Evolutionary conservation across 2,113 vertebrate species (phyloP), one percentile per base, ranked within the genome.

Genomic region (Calyptomena viridis): DNA sequence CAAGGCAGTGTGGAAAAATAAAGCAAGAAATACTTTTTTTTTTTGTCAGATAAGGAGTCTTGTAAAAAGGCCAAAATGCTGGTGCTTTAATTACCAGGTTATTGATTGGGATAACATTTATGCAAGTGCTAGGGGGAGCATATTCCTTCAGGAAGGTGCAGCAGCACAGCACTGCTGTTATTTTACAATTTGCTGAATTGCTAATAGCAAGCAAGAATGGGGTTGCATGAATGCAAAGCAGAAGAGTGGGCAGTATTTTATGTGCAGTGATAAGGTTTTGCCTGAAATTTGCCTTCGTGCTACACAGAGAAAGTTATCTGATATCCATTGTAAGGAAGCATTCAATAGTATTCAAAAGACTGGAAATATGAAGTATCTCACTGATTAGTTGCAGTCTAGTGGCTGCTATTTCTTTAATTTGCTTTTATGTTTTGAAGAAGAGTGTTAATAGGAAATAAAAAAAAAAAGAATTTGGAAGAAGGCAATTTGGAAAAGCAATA

Each of bases 81-180:
- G 56, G 40, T 86, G 72, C 31, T 93, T 96, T 93, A 96, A 97
- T 97, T 95, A 87, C 77, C 42, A 46, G 40, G 30, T 88, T 96
- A 97, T 97, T 94, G 95, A 96, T 94, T 95, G 91, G 88, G 68
- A 86, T 95, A 95, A 92, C 85, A 86, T 95, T 96, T 96, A 92
- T 89, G 92, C 72, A 93, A 66, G 83, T 79, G 52, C 77, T 92
- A 67, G 63, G 19, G 62, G 77, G 83, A 96, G 63, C 35, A 8
- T 81, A 60, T 91, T 95, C 88, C 88, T 89, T 28, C 8, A 95
- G 68, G 56, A 91, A 88, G 77, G 64, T 49, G 50, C 76, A 76
- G 37, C n/a, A 90, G 40, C 1, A 11, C 53, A 47, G 79, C 28
- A 39, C 21, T 83, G 84, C 73, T 94, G 78, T 75, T 89, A 71